Base-by-base conservation (phyloP, 2,888 invertebrate species). In the Rhimphoctona megacephalus region DNA sequence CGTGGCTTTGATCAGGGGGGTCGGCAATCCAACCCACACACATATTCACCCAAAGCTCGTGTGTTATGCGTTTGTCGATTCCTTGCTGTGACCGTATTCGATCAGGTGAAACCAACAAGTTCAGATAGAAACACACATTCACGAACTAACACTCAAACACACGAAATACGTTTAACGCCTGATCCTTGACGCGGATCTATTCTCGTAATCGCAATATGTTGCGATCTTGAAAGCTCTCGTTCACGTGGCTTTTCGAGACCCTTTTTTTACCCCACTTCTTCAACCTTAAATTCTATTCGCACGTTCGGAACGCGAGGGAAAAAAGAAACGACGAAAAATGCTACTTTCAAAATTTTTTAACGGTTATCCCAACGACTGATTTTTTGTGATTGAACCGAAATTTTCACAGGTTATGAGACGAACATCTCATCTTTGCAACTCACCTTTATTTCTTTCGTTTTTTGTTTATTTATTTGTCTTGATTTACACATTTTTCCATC, bases 1-100 rank as follows among this genome's bases (percentile, higher is more conserved):
- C 87, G 87, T 88, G 88, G 81, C 86, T 90, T 89, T 88, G 89
- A 90, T 90, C 88, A 89, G 88, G 87, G 88, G 87, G 85, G 83
- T 76, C 76, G 86, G 83, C 77, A 85, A 83, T 83, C 85, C 88
- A 88, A 88, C 86, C 89, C 87, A 84, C 86, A 85, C 82, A 81
- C 81, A 79, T 46, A 80, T 69, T 78, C 73, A 81, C 73, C n/a
- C 39, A 30, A 43, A 61, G 61, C 57, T 69, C 39, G 52, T 84
- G 86, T 81, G 87, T 85, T 81, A 81, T 87, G 87, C 87, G 78
- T 83, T 87, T 87, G 87, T 85, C 87, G 87, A 77, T 83, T 54
- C 81, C 76, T 81, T 57, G 77, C 81, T 81, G 78, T 78, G 81
- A 87, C 87, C 87, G 81, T 85, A 85, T 87, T 85, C 85, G 87